Conservation (phyloP, 2,113 vertebrate genomes). For the Percina caprodes region DNA sequence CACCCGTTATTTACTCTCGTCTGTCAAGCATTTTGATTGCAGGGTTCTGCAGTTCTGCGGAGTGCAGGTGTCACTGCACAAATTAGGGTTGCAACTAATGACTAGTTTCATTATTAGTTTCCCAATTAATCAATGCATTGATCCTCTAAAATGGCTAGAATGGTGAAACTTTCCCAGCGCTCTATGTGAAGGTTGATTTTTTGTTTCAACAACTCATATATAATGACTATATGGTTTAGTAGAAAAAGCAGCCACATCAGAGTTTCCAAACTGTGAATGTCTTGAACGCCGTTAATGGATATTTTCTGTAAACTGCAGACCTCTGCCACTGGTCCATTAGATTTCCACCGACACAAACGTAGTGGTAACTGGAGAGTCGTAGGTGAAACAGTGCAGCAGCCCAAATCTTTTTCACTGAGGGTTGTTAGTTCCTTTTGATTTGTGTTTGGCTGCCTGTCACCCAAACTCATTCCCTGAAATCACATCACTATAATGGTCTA, state of each 20-base stretch:
- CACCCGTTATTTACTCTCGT: not conserved
- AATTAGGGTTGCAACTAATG: not conserved
- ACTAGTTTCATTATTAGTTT: not conserved
- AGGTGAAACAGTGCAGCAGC: constrained; percentile 64
- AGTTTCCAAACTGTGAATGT: constrained; percentile 6
- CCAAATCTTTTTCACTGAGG: constrained; percentile 65
- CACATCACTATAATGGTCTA: constrained; percentile 82
- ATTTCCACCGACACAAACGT: constrained; percentile 30
- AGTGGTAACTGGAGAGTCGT: constrained; percentile 30
- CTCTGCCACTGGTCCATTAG: constrained; percentile 36
- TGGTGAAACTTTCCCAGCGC: not conserved
- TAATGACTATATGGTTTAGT: not conserved
- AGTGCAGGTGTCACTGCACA: not conserved
- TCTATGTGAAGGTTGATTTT: not conserved
- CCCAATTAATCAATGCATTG: not conserved
- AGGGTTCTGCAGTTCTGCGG: not conserved
- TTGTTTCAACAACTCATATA: not conserved
- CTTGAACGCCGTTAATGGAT: constrained; percentile 19
- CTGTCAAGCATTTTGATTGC: not conserved
- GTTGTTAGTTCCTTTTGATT: constrained; percentile 76
- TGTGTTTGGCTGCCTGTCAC: constrained; percentile 74
- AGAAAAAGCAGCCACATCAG: not conserved
- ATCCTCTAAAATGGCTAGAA: not conserved
- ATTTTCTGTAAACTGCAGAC: constrained; percentile 19
- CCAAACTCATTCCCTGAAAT: constrained; percentile 79